Evolutionary conservation across 53 echinoderm and acorn worm species (phyloP).

Genomic region (Paracentrotus lividus): DNA sequence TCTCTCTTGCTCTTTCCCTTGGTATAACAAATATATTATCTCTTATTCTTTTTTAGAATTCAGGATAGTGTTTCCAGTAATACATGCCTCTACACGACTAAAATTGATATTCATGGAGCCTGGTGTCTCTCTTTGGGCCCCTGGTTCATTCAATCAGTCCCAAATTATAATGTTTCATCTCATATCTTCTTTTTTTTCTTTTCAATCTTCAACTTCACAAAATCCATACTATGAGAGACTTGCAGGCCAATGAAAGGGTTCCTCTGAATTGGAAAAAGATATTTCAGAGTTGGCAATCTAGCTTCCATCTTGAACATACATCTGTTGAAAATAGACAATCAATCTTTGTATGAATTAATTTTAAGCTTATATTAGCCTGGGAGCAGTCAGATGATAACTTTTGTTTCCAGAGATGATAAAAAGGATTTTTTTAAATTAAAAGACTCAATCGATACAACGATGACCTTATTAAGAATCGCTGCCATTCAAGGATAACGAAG

Average conservation of each 20-base stretch:
- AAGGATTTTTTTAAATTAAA: neutral
- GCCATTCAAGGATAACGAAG: neutral
- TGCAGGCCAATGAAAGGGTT: neutral
- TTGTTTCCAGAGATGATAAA: too few species aligned
- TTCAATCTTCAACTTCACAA: neutral
- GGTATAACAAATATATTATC: too few species aligned
- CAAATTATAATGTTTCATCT: neutral
- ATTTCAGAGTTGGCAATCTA: neutral
- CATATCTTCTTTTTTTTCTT: neutral
- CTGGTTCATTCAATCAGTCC: neutral
- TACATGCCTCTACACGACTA: neutral
- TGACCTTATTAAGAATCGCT: too few species aligned
- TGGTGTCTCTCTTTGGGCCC: conserved; percentile 4
- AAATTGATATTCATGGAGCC: conserved; percentile 15
- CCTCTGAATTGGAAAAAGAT: neutral
- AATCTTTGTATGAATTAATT: neutral
- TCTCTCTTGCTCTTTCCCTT: neutral
- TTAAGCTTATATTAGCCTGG: too few species aligned
- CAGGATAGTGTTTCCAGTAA: neutral
- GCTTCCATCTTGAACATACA: neutral
- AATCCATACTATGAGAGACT: conserved; percentile 7
- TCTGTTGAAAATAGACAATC: neutral
- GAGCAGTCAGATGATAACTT: neutral
- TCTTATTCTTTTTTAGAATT: too few species aligned
- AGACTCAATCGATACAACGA: neutral